Conservation (phyloP, 2,113 vertebrate genomes). For the Malurus alboscapulatus region DNA sequence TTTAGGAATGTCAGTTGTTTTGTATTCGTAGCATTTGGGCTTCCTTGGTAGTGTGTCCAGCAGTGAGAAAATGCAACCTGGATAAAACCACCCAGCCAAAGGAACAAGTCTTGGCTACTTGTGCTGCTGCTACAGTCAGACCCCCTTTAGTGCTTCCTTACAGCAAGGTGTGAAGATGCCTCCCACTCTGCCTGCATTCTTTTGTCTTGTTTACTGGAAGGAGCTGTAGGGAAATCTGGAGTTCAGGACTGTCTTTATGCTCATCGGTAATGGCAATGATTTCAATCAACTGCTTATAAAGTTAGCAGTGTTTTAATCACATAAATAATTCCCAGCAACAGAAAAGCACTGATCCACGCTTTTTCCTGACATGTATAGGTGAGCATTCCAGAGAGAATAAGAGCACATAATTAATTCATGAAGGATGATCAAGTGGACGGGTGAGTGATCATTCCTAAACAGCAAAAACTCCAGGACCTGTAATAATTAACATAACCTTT, state of each 20-base stretch:
- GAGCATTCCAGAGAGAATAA: background rate
- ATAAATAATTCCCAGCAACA: background rate
- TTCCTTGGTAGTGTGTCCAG: background rate
- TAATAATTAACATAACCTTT: background rate
- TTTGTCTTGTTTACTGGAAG: background rate
- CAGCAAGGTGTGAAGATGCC: background rate
- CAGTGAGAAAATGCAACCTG: conserved; percentile 4
- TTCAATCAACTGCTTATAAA: background rate
- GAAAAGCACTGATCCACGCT: background rate
- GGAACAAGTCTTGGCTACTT: conserved; percentile 11
- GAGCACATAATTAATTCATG: background rate
- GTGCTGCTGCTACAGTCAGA: background rate
- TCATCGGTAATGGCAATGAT: background rate
- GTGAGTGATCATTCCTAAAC: background rate
- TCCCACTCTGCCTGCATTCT: background rate
- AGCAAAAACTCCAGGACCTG: background rate
- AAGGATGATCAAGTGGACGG: background rate
- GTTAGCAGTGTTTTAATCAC: background rate
- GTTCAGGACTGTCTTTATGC: background rate
- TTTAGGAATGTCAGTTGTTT: conserved; percentile 19
- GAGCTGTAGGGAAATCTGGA: background rate
- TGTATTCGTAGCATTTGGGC: background rate
- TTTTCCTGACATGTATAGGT: background rate
- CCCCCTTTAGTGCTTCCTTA: background rate
- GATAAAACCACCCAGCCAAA: conserved; percentile 47